Conservation (phyloP, 1,140 invertebrate genomes). For the Ylistrum balloti region DNA sequence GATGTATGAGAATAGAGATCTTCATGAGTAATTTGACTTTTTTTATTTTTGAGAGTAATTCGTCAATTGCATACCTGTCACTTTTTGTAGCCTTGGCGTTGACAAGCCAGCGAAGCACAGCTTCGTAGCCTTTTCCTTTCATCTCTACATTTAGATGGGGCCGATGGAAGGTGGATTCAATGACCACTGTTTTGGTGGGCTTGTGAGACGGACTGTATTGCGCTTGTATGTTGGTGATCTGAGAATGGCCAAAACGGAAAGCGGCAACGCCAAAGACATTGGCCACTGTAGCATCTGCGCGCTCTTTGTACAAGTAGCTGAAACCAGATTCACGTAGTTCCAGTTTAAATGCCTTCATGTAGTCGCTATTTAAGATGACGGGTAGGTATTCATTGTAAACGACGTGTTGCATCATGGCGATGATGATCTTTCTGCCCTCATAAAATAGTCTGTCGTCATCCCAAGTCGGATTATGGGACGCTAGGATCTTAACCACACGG, state of each 20-base stretch:
- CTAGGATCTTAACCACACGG: constrained; percentile 90
- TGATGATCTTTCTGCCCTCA: constrained; percentile 92
- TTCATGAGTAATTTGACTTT: too few species aligned
- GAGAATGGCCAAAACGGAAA: constrained; percentile 93
- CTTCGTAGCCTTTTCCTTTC: constrained; percentile 19
- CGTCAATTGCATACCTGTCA: neutral
- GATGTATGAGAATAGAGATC: too few species aligned
- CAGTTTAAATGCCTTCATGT: constrained; percentile 61
- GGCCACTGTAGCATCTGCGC: constrained; percentile 91
- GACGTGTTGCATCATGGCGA: constrained; percentile 97
- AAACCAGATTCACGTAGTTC: constrained; percentile 57
- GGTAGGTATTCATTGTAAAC: constrained; percentile 96
- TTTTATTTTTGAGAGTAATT: too few species aligned
- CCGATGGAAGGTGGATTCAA: constrained; percentile 44
- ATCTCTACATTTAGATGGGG: constrained; percentile 45
- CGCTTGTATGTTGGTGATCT: constrained; percentile 46
- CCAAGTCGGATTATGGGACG: constrained; percentile 94
- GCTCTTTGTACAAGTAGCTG: constrained; percentile 88
- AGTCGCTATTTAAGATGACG: constrained; percentile 87
- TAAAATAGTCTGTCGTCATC: constrained; percentile 95
- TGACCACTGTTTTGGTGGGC: neutral
- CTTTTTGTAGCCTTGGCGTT: neutral
- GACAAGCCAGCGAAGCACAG: constrained; percentile 29
- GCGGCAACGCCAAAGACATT: constrained; percentile 98
- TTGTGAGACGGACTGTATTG: neutral